These are phyloP conservation scores for Camelus bactrianus DNA, from an alignment of 2,113 vertebrate genomes.

Conservation along the genomic window DNA sequence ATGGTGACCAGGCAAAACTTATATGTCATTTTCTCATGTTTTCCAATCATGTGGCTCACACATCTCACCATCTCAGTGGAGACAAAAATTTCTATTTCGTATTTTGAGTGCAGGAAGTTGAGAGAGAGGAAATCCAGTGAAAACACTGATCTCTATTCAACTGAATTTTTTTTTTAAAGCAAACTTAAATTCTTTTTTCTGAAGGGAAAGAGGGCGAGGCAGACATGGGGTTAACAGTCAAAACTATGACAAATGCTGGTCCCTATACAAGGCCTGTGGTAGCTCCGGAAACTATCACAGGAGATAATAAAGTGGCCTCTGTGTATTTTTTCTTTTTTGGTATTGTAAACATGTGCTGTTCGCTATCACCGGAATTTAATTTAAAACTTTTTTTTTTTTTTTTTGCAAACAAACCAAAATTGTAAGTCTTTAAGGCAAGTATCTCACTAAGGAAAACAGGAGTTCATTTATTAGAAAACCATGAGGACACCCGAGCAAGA, in stretches of 20 bases:
- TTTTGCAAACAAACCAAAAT: slow-evolving; percentile 56
- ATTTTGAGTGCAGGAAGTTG: background rate
- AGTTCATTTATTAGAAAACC: slow-evolving; percentile 94
- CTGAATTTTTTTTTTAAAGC: background rate
- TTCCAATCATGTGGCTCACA: background rate
- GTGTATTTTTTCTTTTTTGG: slow-evolving; percentile 77
- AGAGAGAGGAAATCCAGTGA: slow-evolving; percentile 57
- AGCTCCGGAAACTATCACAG: slow-evolving; percentile 65
- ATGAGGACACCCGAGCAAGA: slow-evolving; percentile 96
- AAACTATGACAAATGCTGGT: background rate
- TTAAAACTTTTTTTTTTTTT: slow-evolving; percentile 59
- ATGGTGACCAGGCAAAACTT: background rate
- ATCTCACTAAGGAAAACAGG: background rate
- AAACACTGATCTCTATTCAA: slow-evolving; percentile 48
- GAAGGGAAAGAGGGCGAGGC: background rate
- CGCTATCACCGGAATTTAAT: slow-evolving; percentile 69
- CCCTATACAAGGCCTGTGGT: slow-evolving; percentile 55
- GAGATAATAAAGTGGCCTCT: slow-evolving; percentile 82
- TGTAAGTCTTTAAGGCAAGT: slow-evolving; percentile 4
- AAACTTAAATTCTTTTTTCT: slow-evolving; percentile 69
- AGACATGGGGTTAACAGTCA: background rate
- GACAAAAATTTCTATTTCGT: background rate
- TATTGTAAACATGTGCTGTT: slow-evolving; percentile 83
- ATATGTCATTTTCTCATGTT: background rate
- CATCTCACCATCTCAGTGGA: background rate